Base-by-base conservation (phyloP, 2,888 invertebrate genomes). In the Apodemia zela region DNA sequence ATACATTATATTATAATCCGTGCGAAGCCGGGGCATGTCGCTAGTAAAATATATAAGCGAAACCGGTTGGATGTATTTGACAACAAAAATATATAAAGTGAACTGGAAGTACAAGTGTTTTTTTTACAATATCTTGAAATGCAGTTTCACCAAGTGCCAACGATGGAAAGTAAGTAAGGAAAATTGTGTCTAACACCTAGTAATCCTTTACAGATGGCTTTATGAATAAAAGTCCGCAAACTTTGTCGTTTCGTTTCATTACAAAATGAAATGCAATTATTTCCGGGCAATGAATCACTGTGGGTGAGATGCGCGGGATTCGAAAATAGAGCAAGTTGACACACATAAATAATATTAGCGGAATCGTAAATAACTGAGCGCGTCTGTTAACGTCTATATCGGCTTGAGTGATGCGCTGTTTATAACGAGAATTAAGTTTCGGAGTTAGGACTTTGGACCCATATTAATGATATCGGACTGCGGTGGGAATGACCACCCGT, bases 291-390 rank as follows among this genome's bases (percentile, higher is more conserved):
- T 87, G 85, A 88, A 82, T 88, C 84, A 87, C 70, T 61, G 59
- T 64, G 63, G 66, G 69, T 71, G 71, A 69, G 66, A 74, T 76
- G 77, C 76, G 81, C 80, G 76, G 76, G 75, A 78, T 79, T 78
- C 81, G 73, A 78, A 89, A 88, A 89, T 89, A 89, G 85, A 81
- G 73, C 79, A 73, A 76, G 88, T 89, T 90, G 89, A 89, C 90
- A 89, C 75, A 81, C 85, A 89, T 87, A 86, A 89, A 89, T 86
- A 87, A 85, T 88, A 84, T 84, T 82, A 80, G 82, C 76, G 69
- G 66, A 74, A 71, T 85, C 84, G 79, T 85, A 86, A 86, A 88
- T 82, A 82, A 77, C 73, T 65, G 66, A 68, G 69, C 64, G 71
- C 68, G 73, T 70, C 73, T 71, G 71, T 68, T 72, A 68, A 74